Conservation (phyloP, 1,140 invertebrate species). For the Eueides isabella region DNA sequence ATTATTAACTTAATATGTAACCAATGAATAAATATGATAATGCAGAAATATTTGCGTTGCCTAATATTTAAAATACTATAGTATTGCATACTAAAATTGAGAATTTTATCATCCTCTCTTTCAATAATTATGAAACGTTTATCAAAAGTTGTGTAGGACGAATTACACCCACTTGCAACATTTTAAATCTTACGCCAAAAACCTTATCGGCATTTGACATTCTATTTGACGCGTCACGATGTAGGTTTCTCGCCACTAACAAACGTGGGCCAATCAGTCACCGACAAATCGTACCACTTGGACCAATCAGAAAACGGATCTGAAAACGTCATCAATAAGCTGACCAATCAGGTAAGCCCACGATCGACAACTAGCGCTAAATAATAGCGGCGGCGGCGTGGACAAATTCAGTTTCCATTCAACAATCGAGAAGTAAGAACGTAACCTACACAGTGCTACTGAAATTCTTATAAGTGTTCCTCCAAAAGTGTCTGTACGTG, state of each 20-base stretch:
- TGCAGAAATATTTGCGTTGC: not conserved
- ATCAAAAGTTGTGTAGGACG: slow-evolving; percentile 22
- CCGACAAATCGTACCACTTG: slow-evolving; percentile 67
- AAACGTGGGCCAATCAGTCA: slow-evolving; percentile 76
- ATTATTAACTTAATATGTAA: too few species aligned
- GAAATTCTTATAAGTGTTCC: slow-evolving; percentile 52
- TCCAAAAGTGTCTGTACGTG: slow-evolving; percentile 40
- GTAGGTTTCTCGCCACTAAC: slow-evolving; percentile 52
- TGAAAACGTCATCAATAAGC: slow-evolving; percentile 57
- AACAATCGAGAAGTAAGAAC: slow-evolving; percentile 59
- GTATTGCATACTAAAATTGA: not conserved
- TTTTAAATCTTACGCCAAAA: slow-evolving; percentile 61
- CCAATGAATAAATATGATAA: too few species aligned
- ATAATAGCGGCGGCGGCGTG: slow-evolving; percentile 72
- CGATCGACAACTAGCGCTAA: slow-evolving; percentile 78
- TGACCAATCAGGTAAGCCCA: slow-evolving; percentile 69
- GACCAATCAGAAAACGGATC: slow-evolving; percentile 51
- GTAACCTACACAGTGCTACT: slow-evolving; percentile 31
- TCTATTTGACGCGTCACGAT: slow-evolving; percentile 32
- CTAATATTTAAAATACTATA: not conserved
- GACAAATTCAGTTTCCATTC: slow-evolving; percentile 71
- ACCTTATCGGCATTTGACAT: slow-evolving; percentile 33
- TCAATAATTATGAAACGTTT: not conserved
- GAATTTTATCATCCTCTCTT: not conserved
- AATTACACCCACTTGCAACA: slow-evolving; percentile 38